phyloP scores from a whole-genome alignment of 2,113 vertebrate genomes.

The Mus musculus region GRCm39 chr10:91407501-91408000 shows the following conservation, averaged over 20 bases:
- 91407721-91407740: not conserved
- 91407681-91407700: constrained; percentile 16
- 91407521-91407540: constrained; percentile 2
- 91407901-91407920: constrained; percentile 26
- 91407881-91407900: not conserved
- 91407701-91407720: not conserved
- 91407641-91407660: not conserved
- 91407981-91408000: not conserved
- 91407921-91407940: constrained; percentile 20
- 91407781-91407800: not conserved
- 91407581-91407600: constrained; percentile 16
- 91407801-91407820: constrained; percentile 16
- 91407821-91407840: not conserved
- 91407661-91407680: not conserved
- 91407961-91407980: constrained; percentile 18
- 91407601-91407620: not conserved
- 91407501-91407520: not conserved
- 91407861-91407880: constrained; percentile 41
- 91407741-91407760: constrained; percentile 43
- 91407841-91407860: not conserved
- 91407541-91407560: constrained; percentile 3
- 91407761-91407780: not conserved
- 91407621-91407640: not conserved
- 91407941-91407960: constrained; percentile 37
- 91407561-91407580: not conserved